Base-by-base conservation (phyloP, 2,113 vertebrate genomes). In the Pongo abelii region DNA sequence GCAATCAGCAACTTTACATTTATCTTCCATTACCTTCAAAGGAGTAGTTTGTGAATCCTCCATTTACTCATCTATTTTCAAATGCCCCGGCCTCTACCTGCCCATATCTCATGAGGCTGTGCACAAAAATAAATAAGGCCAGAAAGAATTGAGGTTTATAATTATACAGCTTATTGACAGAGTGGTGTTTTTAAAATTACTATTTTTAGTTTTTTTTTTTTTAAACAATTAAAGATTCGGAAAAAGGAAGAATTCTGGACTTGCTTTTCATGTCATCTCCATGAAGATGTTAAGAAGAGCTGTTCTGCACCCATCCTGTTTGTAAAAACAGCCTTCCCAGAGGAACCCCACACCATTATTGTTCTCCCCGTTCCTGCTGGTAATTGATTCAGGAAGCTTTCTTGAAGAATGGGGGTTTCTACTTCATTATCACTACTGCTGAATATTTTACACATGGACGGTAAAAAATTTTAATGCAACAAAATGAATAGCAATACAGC, bases 391-490 rank as follows among this genome's bases (percentile, higher is more conserved):
- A 80, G 81, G 87, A 96, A 87, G 75, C 48, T 72, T 78, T 35
- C 93, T 78, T 72, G 80, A 95, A 85, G 91, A 93, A 67, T 67
- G 91, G 22, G 8, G 35, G 70, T 80, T 92, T 96, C 55, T 84
- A 52, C 77, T 88, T 88, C 84, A 90, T 96, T 81, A 67, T 91
- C 74, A 48, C 23, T 92, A 78, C 84, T 52, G 80, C 30, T 0
- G 0, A 93, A 72, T 81, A 50, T 30, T 61, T 75, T 84, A 88
- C 70, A 79, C 70, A 67, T 69, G 88, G 30, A 88, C 85, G 92
- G 88, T 85, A 89, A 88, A 95, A 95, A 84, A 72, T 77, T 50
- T 91, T 50, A 95, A 81, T 64, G 59, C n/a, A 86, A 72, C 85
- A 90, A 78, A 95, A 86, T 55, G 55, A 89, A 87, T 20, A 67